Evolutionary conservation across 2,888 invertebrate genomes (phyloP), one percentile per base, ranked within the genome.

Genomic region (Altica lythri): DNA sequence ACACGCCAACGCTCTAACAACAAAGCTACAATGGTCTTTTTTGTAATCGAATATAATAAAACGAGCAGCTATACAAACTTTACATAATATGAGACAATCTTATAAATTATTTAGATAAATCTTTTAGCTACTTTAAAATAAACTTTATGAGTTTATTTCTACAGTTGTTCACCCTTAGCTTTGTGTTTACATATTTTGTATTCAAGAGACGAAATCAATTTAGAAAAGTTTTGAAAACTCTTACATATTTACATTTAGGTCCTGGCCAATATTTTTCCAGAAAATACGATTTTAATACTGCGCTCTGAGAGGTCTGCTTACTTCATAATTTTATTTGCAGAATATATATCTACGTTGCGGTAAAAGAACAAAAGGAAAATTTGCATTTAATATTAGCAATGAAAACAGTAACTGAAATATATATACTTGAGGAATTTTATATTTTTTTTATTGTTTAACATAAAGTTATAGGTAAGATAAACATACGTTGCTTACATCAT

Each of bases 171-270:
- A 34, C 25, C 45, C 8, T 18, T 30, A 38, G 38, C 40, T 49
- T 49, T 49, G 49, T 49, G 49, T 49, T 40, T 49, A 40, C 32
- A 40, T 49, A 42, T 49, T 49, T 32, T 25, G 40, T 49, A 49
- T 49, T 49, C 49, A 34, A 10, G 13, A 49, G 49, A 37, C 40
- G n/a, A 27, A 49, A 49, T 49, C 49, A 49, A 49, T 49, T 49
- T 40, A 22, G 19, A 30, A 40, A 49, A 40, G 40, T 49, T 42
- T 32, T 12, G 10, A 14, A 42, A 49, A 49, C 49, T 49, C 30
- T 16, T 17, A 40, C 40, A 49, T 49, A 49, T 49, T 49, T 49
- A 49, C 40, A 49, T 49, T 49, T 42, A 25, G 49, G 37, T 32
- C 22, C 40, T 49, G 16, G 30, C 42, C 32, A 49, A 42, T 42